These are phyloP conservation scores for Dasysyrphus tricinctus DNA, from an alignment of 2,888 invertebrate genomes.

Conservation along the genomic window DNA sequence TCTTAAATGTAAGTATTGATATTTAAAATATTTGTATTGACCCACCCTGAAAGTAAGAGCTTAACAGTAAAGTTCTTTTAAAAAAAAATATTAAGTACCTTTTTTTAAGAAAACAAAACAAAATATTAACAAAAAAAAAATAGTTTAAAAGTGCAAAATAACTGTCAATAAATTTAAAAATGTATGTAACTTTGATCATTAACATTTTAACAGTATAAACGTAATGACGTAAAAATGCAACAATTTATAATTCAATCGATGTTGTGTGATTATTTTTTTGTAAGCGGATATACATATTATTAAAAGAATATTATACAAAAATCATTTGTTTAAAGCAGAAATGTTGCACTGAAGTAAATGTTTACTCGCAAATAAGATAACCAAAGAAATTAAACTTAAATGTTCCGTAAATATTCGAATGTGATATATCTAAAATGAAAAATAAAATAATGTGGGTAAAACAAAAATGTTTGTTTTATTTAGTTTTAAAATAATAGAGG, in stretches of 20 bases:
- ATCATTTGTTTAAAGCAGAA: slow-evolving; percentile 39
- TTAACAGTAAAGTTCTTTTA: slow-evolving; percentile 49
- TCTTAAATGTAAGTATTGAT: slow-evolving; percentile 32
- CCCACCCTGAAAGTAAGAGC: slow-evolving; percentile 63
- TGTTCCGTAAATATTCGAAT: slow-evolving; percentile 73
- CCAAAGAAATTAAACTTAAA: slow-evolving; percentile 39
- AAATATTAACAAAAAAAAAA: slow-evolving; percentile 6
- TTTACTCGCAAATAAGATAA: slow-evolving; percentile 37
- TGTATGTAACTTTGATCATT: slow-evolving; percentile 40
- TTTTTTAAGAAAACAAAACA: slow-evolving; percentile 4
- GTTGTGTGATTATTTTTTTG: slow-evolving; percentile 57
- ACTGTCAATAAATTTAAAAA: slow-evolving; percentile 57
- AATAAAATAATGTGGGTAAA: slow-evolving; percentile 44
- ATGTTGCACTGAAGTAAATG: slow-evolving; percentile 47
- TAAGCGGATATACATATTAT: slow-evolving; percentile 47
- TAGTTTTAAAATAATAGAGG: neutral
- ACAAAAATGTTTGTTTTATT: neutral
- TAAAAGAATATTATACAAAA: slow-evolving; percentile 34
- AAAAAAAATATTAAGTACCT: slow-evolving; percentile 45
- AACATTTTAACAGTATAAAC: slow-evolving; percentile 10
- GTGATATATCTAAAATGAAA: slow-evolving; percentile 66
- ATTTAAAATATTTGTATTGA: slow-evolving; percentile 43
- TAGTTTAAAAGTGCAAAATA: slow-evolving; percentile 65
- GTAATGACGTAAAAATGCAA: slow-evolving; percentile 26
- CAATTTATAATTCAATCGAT: slow-evolving; percentile 44